Conservation (phyloP, 2,797 vertebrate genomes). For the Taeniopygia guttata region DNA sequence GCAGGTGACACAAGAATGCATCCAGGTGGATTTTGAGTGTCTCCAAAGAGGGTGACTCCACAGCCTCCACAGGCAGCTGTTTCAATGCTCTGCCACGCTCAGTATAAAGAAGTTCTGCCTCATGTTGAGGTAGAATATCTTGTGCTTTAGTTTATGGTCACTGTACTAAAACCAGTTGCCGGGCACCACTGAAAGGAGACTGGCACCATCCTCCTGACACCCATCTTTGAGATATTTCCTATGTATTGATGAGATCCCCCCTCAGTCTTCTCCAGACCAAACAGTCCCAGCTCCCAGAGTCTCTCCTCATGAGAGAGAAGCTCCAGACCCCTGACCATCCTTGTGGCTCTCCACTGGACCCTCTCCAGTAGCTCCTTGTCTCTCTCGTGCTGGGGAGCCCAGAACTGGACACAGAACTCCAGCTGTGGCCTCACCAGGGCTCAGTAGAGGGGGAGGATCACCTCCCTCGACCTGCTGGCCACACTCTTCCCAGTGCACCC, state of each 20-base stretch:
- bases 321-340: background rate
- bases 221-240: background rate
- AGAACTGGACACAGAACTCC: too few species aligned
- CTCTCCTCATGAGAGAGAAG: background rate
- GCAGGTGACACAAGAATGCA: background rate
- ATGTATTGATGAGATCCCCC: background rate
- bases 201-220: background rate
- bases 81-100: background rate
- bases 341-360: background rate
- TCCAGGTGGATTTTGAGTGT: background rate
- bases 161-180: background rate
- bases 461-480: too few species aligned
- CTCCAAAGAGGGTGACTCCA: background rate
- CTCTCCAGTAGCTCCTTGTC: background rate
- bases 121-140: background rate
- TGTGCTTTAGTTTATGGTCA: background rate
- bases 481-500: too few species aligned
- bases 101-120: background rate
- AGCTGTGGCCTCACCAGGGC: too few species aligned
- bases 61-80: background rate
- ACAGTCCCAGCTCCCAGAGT: too few species aligned
- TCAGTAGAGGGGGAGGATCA: too few species aligned
- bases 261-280: background rate
- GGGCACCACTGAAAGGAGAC: background rate
- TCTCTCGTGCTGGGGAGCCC: background rate